phyloP scores from a whole-genome alignment of 2,888 invertebrate species.

The Pseudococcus longispinus region DNA sequence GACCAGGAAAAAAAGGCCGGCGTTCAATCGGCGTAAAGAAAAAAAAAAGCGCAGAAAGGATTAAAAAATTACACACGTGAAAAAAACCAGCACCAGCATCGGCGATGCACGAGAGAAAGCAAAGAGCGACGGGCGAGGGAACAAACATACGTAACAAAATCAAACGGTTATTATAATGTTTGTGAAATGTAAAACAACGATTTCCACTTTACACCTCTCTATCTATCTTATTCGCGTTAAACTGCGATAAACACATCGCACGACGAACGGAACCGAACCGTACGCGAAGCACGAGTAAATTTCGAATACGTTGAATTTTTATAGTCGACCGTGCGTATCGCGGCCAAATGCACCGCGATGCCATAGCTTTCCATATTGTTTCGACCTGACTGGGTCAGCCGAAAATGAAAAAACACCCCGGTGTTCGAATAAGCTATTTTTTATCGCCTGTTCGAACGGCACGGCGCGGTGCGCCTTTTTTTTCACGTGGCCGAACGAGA shows the following conservation, averaged over 20 bases:
- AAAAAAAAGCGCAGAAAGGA: slow-evolving; percentile 30
- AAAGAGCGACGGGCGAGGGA: not conserved
- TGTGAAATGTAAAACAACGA: slow-evolving; percentile 38
- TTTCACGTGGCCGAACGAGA: not conserved
- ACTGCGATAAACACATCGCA: slow-evolving; percentile 29
- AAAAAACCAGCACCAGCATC: not conserved
- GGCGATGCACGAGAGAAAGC: not conserved
- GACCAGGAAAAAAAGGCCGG: not conserved
- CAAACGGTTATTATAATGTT: slow-evolving; percentile 46
- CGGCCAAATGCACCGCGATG: not conserved
- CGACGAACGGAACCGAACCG: not conserved
- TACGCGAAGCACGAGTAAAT: not conserved
- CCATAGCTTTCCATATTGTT: not conserved
- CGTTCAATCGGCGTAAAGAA: not conserved
- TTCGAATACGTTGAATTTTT: slow-evolving; percentile 36
- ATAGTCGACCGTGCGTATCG: slow-evolving; percentile 22
- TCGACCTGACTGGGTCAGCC: slow-evolving; percentile 10
- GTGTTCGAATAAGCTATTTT: not conserved
- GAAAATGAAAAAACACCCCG: slow-evolving; percentile 17
- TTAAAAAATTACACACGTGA: slow-evolving; percentile 39
- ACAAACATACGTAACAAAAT: slow-evolving; percentile 21
- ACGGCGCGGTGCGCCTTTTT: not conserved
- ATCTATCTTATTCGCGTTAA: slow-evolving; percentile 40
- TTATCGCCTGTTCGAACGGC: not conserved
- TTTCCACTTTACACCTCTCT: slow-evolving; percentile 23